phyloP scores from a whole-genome alignment of 1,140 invertebrate species.

The Lepidostoma basale region DNA sequence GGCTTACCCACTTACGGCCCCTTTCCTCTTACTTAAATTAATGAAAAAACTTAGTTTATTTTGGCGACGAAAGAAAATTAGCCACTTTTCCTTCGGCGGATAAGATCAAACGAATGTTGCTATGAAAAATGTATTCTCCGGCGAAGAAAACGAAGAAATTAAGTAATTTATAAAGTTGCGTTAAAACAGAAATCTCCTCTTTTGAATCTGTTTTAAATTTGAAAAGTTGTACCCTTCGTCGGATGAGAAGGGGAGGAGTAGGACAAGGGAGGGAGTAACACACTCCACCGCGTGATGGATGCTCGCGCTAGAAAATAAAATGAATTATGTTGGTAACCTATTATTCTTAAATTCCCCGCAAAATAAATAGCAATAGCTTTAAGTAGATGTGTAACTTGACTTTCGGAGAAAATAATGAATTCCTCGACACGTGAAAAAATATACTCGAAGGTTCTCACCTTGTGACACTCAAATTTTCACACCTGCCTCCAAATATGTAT shows the following conservation, averaged over 20 bases:
- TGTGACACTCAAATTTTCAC: too few relatives aligned
- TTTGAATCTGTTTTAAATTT: slow-evolving; percentile 8
- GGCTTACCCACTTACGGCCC: background rate
- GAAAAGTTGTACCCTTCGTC: slow-evolving; percentile 3
- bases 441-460: too few relatives aligned
- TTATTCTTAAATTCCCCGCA: too few relatives aligned
- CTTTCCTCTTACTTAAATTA: slow-evolving; percentile 24
- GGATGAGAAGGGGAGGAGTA: background rate
- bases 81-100: background rate
- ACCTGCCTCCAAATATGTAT: too few relatives aligned
- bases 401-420: too few relatives aligned
- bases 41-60: slow-evolving; percentile 29
- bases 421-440: too few relatives aligned
- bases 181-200: background rate
- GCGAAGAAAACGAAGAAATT: background rate
- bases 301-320: background rate
- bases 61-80: background rate
- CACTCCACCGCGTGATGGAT: background rate
- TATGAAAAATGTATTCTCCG: slow-evolving; percentile 17
- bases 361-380: too few relatives aligned
- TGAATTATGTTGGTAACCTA: too few relatives aligned
- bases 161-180: slow-evolving; percentile 12
- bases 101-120: slow-evolving; percentile 10
- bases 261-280: background rate
- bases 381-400: too few relatives aligned